Evolutionary conservation across 2,113 vertebrate species (phyloP).

Genomic region (Psettodes erumei): DNA sequence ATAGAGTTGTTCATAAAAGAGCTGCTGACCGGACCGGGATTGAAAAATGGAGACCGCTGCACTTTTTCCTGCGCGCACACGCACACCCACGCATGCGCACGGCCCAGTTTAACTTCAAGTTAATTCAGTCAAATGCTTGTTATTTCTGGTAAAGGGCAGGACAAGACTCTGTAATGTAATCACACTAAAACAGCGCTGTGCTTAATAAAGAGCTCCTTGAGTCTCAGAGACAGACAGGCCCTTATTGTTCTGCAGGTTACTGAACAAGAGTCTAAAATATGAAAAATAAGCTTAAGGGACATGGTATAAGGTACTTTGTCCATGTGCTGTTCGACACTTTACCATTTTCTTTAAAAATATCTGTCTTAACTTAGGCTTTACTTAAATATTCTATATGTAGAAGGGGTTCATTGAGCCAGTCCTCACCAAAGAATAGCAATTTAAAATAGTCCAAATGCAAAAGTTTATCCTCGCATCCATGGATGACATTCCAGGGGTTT

Average conservation of each 20-base stretch:
- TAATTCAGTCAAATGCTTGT: constrained; percentile 74
- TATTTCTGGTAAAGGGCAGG: constrained; percentile 77
- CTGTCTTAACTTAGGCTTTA: not conserved
- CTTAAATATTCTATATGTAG: not conserved
- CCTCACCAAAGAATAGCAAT: not conserved
- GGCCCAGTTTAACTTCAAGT: constrained; percentile 64
- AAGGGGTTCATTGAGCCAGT: constrained; percentile 11
- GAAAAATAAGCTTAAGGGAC: constrained; percentile 11
- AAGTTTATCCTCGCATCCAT: constrained; percentile 5
- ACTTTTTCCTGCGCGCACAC: constrained; percentile 58
- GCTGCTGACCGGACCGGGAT: constrained; percentile 75
- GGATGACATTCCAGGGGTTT: not conserved
- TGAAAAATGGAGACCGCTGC: constrained; percentile 70
- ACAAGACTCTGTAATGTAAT: constrained; percentile 66
- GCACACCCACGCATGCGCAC: constrained; percentile 8
- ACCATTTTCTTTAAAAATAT: constrained; percentile 9
- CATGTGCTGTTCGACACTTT: not conserved
- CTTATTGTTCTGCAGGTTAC: constrained; percentile 23
- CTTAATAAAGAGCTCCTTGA: constrained; percentile 62
- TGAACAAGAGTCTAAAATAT: constrained; percentile 10
- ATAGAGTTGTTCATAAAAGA: constrained; percentile 83
- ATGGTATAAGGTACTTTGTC: constrained; percentile 1
- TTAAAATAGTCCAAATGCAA: not conserved
- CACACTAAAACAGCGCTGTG: constrained; percentile 67
- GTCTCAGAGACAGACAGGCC: constrained; percentile 37